phyloP scores from a whole-genome alignment of 2,888 invertebrate species.

The Brenthis hecate region DNA sequence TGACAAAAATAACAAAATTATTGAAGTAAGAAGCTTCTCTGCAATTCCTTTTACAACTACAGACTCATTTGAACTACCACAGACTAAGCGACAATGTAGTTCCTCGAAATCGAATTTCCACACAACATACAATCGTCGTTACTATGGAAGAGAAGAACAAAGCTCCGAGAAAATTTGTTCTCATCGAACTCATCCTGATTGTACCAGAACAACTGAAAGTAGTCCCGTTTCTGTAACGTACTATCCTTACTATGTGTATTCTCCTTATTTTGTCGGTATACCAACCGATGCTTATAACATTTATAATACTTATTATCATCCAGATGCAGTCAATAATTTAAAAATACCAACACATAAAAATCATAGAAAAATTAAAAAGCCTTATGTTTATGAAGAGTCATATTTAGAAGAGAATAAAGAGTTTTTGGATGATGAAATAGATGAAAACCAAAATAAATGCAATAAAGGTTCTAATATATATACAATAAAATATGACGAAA shows the following conservation, averaged over 20 bases:
- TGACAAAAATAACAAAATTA: constrained; percentile 50
- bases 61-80: constrained; percentile 14
- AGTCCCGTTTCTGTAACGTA: constrained; percentile 30
- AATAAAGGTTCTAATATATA: constrained; percentile 27
- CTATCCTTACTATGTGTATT: constrained; percentile 51
- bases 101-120: constrained; percentile 47
- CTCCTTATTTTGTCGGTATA: constrained; percentile 48
- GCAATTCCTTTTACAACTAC: constrained; percentile 11
- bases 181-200: constrained; percentile 39
- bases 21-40: constrained; percentile 62
- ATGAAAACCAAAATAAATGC: constrained; percentile 30
- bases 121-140: constrained; percentile 44
- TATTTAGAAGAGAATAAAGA: constrained; percentile 43
- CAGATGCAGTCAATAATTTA: constrained; percentile 44
- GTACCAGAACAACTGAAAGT: constrained; percentile 42
- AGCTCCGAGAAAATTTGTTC: constrained; percentile 40
- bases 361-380: constrained; percentile 47
- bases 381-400: constrained; percentile 38
- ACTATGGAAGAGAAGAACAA: constrained; percentile 37
- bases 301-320: constrained; percentile 48
- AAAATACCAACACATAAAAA: constrained; percentile 47
- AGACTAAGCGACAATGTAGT: constrained; percentile 45
- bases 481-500: constrained; percentile 31
- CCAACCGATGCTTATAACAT: constrained; percentile 35
- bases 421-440: constrained; percentile 37